Conservation (phyloP, 1,140 invertebrate genomes). For the Heliconius eleuchia region DNA sequence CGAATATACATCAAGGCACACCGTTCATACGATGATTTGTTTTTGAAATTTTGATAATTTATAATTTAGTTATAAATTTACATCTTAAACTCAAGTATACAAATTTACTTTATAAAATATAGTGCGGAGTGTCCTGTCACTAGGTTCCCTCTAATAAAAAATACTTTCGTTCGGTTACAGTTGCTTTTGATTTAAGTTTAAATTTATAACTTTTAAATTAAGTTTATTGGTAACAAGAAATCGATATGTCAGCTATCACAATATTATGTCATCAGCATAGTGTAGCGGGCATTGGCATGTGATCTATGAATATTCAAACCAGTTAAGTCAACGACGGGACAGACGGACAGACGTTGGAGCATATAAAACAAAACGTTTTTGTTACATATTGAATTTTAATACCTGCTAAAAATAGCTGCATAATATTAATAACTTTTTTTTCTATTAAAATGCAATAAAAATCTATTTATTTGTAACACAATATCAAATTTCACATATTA, state of each 20-base stretch:
- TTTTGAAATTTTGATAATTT: no score
- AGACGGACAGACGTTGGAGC: constrained; percentile 15
- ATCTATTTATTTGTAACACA: no score
- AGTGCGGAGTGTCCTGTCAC: no score
- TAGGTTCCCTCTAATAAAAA: no score
- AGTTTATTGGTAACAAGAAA: not conserved
- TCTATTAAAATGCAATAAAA: not conserved
- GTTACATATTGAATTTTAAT: constrained; percentile 10
- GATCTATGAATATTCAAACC: constrained; percentile 72
- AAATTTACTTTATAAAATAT: no score
- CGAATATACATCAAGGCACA: no score
- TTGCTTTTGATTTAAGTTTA: not conserved
- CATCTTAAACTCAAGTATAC: no score
- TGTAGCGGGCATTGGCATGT: constrained; percentile 59
- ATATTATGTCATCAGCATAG: constrained; percentile 71
- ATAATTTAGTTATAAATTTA: no score
- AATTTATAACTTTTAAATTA: not conserved
- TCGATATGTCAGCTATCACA: constrained; percentile 4
- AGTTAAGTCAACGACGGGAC: constrained; percentile 35
- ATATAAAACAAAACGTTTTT: not conserved
- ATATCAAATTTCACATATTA: no score
- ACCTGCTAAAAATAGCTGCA: not conserved
- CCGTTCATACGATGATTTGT: no score
- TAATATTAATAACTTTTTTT: not conserved
- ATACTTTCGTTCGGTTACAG: no score